These are phyloP conservation scores for Dasyprocta punctata DNA, from an alignment of 2,113 vertebrate genomes.

Conservation along the genomic window DNA sequence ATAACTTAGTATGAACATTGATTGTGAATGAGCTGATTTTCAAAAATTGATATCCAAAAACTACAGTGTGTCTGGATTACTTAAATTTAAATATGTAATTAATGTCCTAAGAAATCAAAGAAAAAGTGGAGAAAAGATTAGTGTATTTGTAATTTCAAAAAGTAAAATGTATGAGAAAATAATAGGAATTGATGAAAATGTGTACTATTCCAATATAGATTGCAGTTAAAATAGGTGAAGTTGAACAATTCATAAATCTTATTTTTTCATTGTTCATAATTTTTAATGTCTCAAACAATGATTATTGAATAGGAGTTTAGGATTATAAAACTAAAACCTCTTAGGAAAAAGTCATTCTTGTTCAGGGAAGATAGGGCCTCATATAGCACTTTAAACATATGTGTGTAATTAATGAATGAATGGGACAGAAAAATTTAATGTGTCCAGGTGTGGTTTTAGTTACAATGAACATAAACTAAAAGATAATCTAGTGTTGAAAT, in stretches of 20 bases:
- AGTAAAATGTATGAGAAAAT: not conserved
- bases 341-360: not conserved
- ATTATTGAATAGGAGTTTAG: not conserved
- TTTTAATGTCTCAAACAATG: slow-evolving; percentile 22
- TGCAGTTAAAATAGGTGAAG: not conserved
- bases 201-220: not conserved
- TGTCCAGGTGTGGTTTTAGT: not conserved
- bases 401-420: not conserved
- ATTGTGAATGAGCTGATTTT: slow-evolving; percentile 22
- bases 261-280: slow-evolving; percentile 33
- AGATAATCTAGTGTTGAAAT: not conserved
- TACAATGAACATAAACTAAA: not conserved
- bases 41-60: not conserved
- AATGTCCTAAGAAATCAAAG: not conserved
- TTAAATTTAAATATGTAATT: slow-evolving; percentile 42
- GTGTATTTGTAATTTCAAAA: not conserved
- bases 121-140: not conserved
- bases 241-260: not conserved
- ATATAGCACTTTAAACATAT: not conserved
- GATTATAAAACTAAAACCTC: not conserved
- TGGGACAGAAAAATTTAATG: not conserved
- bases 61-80: not conserved
- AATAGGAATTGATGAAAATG: slow-evolving; percentile 4
- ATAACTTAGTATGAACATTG: slow-evolving; percentile 5
- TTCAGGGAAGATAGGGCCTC: not conserved